A percentile compares a stretch with the other conserved stretches of the same genome.
Conservation (phyloP, 2,113 vertebrate genomes). For the Orycteropus afer region DNA sequence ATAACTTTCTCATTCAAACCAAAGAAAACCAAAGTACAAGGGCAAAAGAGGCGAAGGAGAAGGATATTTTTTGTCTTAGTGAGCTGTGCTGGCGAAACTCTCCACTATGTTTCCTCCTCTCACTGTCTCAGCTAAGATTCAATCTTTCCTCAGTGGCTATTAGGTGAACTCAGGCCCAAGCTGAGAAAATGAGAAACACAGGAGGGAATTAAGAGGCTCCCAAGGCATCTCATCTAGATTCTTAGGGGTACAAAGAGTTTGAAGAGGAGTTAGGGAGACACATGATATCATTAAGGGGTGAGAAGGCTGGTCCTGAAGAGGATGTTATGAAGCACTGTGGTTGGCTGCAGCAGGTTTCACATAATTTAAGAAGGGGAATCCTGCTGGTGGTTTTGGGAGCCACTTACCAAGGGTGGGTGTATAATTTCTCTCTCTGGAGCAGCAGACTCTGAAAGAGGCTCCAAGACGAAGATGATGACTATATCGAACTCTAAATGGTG, state of each 20-base stretch:
- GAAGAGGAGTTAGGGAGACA: not conserved
- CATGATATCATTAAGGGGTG: rapidly evolving
- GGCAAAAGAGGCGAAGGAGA: not conserved
- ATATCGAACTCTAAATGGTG: not conserved
- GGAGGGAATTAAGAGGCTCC: not conserved
- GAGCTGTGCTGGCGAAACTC: not conserved
- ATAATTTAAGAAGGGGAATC: not conserved
- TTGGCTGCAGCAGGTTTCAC: not conserved
- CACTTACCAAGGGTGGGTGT: not conserved
- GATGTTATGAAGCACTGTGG: not conserved
- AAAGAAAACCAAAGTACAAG: conserved; percentile 14
- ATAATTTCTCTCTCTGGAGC: not conserved
- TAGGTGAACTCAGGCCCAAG: not conserved
- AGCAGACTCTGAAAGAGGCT: not conserved
- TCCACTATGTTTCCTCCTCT: not conserved
- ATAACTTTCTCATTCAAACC: not conserved
- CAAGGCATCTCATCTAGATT: not conserved
- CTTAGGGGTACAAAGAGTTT: not conserved
- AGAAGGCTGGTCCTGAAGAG: not conserved
- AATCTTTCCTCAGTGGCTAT: not conserved
- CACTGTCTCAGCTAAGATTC: not conserved
- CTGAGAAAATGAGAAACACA: not conserved
- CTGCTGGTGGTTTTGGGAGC: not conserved
- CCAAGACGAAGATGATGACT: not conserved
- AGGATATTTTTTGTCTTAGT: not conserved